Conservation (phyloP, 1,140 invertebrate species). For the Anastrepha obliqua region DNA sequence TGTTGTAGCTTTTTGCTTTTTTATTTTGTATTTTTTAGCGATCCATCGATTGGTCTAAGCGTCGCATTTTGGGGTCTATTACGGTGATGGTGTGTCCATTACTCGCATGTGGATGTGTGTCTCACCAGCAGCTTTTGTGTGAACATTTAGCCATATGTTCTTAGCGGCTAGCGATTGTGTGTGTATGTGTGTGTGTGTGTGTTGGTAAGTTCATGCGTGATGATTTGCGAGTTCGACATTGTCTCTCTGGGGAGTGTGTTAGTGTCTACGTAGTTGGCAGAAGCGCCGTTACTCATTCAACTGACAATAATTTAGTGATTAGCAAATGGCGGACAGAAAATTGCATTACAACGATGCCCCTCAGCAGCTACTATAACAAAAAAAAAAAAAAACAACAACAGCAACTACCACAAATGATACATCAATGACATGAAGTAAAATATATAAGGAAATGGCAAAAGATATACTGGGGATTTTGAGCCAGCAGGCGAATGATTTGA, state of each 20-base stretch:
- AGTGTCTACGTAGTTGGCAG: conserved; percentile 24
- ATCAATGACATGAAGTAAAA: background rate
- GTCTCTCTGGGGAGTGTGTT: conserved; percentile 52
- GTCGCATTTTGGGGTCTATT: conserved; percentile 47
- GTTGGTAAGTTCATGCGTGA: background rate
- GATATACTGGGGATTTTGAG: background rate
- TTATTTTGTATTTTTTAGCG: background rate
- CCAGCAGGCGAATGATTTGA: background rate
- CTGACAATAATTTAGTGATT: conserved; percentile 53
- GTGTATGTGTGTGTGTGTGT: background rate
- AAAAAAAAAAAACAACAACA: background rate
- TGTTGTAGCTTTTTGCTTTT: background rate
- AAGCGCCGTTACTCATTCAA: conserved; percentile 51
- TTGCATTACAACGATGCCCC: conserved; percentile 33
- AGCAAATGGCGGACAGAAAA: conserved; percentile 42
- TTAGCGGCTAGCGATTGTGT: background rate
- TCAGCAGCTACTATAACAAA: background rate
- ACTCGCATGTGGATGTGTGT: background rate
- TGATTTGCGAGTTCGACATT: conserved; percentile 50
- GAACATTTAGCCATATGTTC: conserved; percentile 25
- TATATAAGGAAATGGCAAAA: background rate
- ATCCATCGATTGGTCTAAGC: conserved; percentile 1
- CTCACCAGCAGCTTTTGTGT: background rate
- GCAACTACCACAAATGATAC: background rate
- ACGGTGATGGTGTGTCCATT: background rate